Percentiles rank a stretch among this genome's conserved stretches.
phyloP scores from a whole-genome alignment of 2,888 invertebrate genomes.

The Cosmia trapezina region DNA sequence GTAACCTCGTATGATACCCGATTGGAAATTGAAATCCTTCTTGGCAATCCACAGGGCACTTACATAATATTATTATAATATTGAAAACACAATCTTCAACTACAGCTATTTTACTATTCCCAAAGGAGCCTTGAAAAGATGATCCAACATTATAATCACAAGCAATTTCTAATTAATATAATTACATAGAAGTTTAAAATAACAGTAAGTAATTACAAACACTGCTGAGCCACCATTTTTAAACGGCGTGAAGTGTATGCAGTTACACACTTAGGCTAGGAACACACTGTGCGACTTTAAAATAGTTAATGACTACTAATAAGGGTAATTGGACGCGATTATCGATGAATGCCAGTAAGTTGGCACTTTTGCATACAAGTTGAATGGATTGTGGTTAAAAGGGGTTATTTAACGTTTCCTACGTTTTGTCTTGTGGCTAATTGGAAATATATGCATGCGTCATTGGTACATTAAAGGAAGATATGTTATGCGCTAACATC shows the following conservation, averaged over 20 bases:
- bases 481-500: no score
- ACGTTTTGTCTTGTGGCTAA: not conserved
- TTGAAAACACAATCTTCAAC: not conserved
- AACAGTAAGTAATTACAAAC: conserved; percentile 12
- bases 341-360: conserved; percentile 9
- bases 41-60: no score
- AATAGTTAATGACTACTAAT: conserved; percentile 22
- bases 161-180: conserved; percentile 24
- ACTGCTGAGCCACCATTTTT: conserved; percentile 8
- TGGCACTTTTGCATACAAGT: conserved; percentile 14
- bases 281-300: conserved; percentile 8
- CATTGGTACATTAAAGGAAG: no score
- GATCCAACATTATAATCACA: conserved; percentile 12
- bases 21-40: no score
- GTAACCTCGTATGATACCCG: no score
- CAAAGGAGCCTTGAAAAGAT: conserved; percentile 16
- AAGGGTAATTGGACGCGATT: conserved; percentile 33
- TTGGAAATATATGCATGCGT: not conserved
- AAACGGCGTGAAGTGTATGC: conserved; percentile 10
- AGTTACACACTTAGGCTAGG: conserved; percentile 1
- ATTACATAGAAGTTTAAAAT: conserved; percentile 18
- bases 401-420: conserved; percentile 1
- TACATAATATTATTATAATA: no score
- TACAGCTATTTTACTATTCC: not conserved
- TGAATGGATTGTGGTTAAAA: not conserved